phyloP scores from a whole-genome alignment of 2,888 invertebrate genomes.

The Drosophila histrio region DNA sequence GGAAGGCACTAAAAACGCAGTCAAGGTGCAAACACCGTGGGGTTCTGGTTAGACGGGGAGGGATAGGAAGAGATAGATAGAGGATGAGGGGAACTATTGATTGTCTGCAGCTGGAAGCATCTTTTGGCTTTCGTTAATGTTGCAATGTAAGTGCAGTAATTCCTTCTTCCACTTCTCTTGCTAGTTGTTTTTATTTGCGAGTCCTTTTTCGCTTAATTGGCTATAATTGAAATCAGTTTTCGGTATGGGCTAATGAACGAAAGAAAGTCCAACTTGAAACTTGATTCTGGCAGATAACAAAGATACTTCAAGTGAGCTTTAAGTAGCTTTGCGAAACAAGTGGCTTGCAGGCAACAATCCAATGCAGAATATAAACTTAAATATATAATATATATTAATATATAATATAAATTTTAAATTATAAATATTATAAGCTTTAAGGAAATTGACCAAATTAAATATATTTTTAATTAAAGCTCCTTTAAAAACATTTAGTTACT shows the following conservation, averaged over 20 bases:
- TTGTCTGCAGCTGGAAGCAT: conserved; percentile 49
- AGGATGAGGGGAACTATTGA: conserved; percentile 24
- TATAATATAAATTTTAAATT: too few relatives aligned
- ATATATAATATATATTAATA: too few relatives aligned
- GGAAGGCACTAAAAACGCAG: conserved; percentile 31
- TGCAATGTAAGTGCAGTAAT: conserved; percentile 47
- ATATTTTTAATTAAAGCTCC: too few relatives aligned
- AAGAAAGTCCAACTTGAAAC: not conserved
- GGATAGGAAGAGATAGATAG: not conserved
- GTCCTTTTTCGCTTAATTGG: conserved; percentile 61
- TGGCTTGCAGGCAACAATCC: not conserved
- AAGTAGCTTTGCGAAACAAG: not conserved
- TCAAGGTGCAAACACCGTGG: conserved; percentile 49
- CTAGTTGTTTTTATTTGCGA: conserved; percentile 18
- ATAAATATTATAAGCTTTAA: too few relatives aligned
- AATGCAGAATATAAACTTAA: not conserved
- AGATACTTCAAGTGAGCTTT: not conserved
- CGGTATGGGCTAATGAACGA: not conserved
- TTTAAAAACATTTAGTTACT: too few relatives aligned
- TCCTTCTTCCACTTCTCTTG: not conserved
- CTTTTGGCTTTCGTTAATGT: conserved; percentile 52
- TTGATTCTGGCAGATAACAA: not conserved
- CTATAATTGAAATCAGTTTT: conserved; percentile 66
- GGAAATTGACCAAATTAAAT: too few relatives aligned
- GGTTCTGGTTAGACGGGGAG: not conserved